These are phyloP conservation scores for Sciurus carolinensis DNA, from an alignment of 2,797 vertebrate species.

Conservation along the genomic window DNA sequence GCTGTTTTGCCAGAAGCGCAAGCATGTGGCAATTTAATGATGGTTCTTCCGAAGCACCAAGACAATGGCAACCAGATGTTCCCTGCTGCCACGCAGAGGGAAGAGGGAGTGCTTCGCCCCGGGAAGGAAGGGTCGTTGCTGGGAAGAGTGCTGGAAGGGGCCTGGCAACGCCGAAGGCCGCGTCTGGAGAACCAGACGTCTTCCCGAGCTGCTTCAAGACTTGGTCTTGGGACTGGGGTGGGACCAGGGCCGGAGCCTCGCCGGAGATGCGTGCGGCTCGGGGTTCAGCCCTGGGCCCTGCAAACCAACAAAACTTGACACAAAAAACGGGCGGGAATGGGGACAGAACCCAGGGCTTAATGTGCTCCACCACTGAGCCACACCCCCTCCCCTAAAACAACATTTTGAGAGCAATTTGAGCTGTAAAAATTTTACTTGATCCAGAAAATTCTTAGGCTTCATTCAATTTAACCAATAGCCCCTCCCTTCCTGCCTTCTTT, in stretches of 20 bases:
- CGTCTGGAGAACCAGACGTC: not conserved
- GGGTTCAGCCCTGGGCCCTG: not conserved
- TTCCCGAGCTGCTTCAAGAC: not conserved
- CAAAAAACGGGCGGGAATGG: no score
- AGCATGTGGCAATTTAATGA: not conserved
- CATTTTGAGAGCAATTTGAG: not conserved
- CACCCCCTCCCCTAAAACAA: no score
- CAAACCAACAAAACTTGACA: not conserved
- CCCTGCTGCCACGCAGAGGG: accelerated
- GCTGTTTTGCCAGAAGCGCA: not conserved
- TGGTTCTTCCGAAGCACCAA: not conserved
- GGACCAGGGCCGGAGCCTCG: not conserved
- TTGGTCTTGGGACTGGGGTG: not conserved
- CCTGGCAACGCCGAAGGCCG: not conserved
- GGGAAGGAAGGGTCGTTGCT: not conserved
- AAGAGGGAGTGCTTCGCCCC: not conserved
- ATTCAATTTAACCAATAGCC: not conserved
- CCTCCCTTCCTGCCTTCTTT: not conserved
- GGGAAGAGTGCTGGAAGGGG: not conserved
- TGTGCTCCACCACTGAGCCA: not conserved
- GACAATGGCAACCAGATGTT: constrained; percentile 45
- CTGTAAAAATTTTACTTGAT: not conserved
- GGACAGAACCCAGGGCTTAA: not conserved
- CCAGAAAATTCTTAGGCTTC: not conserved
- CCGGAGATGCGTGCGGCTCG: no score